Evolutionary conservation across 2,113 vertebrate genomes (phyloP), one percentile per base, ranked within the genome.

Genomic region (Lucifuga dentata): DNA sequence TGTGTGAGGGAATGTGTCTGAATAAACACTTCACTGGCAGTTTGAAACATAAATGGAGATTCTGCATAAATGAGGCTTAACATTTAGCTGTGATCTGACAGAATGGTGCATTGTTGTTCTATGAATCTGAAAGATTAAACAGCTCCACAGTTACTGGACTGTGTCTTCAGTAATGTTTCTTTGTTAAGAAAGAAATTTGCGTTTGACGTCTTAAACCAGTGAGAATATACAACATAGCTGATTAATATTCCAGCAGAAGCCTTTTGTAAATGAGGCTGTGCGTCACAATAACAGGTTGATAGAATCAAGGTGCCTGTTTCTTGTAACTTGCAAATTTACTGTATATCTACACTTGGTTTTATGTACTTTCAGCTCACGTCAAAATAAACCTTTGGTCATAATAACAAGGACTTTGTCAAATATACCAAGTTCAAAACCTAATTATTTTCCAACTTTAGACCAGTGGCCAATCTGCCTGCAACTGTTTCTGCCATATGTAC

Each of bases 141-240:
- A 59, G 63, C 46, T 74, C 33, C 26, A 63, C 55, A 45, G 35
- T 69, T 38, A 43, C 55, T 75, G 70, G 61, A 70, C 36, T 29
- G 15, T 45, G 78, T 79, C 72, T 68, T 67, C 23, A 26, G 48
- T 52, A 73, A 48, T 23, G 36, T 53, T 49, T 73, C 66, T 32
- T 72, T 71, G 24, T 69, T 38, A 33, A 11, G 32, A 74, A 59
- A 9, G 1, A 71, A 80, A 88, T 84, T 68, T 61, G 65, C 76
- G 75, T 79, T 84, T 86, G 87, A 86, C 83, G 68, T 83, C 70
- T 78, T 45, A 35, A 55, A 68, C 16, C n/a, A 36, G 20, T 29
- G 41, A 44, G 26, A 67, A 69, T 56, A 66, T 64, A 76, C 68
- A 86, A 44, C 39, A 26, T 32, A 15, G 45, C 41, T 72, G 55